Evolutionary conservation across 2,888 invertebrate species (phyloP), one percentile per base, ranked within the genome.

Genomic region (Helleia helle): DNA sequence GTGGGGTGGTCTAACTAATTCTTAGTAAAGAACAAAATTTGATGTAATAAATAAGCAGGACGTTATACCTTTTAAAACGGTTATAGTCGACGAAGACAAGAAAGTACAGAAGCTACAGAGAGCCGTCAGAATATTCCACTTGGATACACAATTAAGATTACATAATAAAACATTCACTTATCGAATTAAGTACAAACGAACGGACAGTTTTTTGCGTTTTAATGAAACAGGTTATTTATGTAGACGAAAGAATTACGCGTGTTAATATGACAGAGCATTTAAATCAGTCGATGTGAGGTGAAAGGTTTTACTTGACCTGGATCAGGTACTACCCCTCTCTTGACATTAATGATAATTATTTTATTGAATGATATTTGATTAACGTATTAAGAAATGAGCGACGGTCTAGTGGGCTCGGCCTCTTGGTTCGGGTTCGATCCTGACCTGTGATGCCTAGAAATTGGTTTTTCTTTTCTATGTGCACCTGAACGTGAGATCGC

Each of bases 231-330:
- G 38, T 38, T 37, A 34, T 26, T 12, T 14, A 14, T 22, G 22
- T 6, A 29, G 29, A 38, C 38, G 22, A 14, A 30, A 25, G 28
- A 9, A 30, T 15, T 9, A 14, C 25, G 14, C 14, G 30, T 28
- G 38, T 28, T 38, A 40, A 39, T 31, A 41, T 38, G 39, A 54
- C 50, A 50, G 42, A 44, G 47, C 50, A 40, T 38, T 48, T 51
- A 51, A 53, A 48, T 50, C 50, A 51, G 47, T 43, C 43, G 50
- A 51, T 41, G 38, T 47, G 53, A 57, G 57, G 59, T 56, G 58
- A 59, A 59, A 61, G 58, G 61, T 59, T 49, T 51, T 48, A 42
- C 34, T 36, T 50, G 60, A 55, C 62, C 60, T 52, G 59, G 52
- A 58, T 61, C 50, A 51, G 49, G 49, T 50, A 51, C 50, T 49